Conservation (phyloP, 2,113 vertebrate species). For the Callorhinus ursinus region DNA sequence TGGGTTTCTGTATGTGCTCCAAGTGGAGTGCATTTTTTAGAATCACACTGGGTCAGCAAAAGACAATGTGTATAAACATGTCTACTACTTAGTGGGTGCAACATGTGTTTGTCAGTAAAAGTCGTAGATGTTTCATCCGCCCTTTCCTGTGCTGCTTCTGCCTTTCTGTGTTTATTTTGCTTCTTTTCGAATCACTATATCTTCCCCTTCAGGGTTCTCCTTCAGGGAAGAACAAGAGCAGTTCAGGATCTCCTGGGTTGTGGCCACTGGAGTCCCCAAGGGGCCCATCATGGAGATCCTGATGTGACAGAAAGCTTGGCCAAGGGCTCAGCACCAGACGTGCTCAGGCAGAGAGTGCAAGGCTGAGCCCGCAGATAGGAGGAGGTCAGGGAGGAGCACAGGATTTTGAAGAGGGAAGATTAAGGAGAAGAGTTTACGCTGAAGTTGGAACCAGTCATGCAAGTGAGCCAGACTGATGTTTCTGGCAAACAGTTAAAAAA, state of each 20-base stretch:
- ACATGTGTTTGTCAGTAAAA: neutral
- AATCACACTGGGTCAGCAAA: neutral
- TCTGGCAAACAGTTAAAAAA: neutral
- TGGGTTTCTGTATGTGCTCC: neutral
- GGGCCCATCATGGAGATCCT: neutral
- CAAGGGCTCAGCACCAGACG: neutral
- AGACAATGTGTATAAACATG: neutral
- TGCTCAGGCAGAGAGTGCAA: neutral
- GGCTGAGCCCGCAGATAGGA: constrained; percentile 60
- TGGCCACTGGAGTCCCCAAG: neutral
- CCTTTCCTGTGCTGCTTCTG: neutral
- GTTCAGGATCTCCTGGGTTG: neutral
- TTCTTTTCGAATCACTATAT: neutral
- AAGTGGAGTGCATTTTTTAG: neutral
- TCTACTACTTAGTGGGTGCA: neutral
- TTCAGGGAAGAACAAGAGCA: neutral
- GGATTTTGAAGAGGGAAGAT: constrained; percentile 70
- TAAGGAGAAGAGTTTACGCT: constrained; percentile 74
- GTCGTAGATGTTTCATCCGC: neutral
- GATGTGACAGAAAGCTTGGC: neutral
- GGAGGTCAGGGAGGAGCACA: constrained; percentile 60
- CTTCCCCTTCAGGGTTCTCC: neutral
- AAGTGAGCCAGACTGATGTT: constrained; percentile 17
- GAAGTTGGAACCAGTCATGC: constrained; percentile 52
- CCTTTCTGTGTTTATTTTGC: neutral